Evolutionary conservation across 2,888 invertebrate genomes (phyloP).

Genomic region (Dynastes maya): DNA sequence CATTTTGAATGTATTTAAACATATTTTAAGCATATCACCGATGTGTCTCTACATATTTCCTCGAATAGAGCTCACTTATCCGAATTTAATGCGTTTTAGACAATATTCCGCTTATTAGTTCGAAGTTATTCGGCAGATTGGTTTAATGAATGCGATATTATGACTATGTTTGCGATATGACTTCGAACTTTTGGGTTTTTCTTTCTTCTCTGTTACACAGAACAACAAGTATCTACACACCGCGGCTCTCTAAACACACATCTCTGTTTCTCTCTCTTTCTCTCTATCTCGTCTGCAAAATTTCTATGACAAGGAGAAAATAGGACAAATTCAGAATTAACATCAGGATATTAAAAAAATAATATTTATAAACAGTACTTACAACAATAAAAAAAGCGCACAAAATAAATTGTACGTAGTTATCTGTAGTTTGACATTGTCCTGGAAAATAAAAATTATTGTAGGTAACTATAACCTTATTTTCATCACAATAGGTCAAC

Average conservation of each 20-base stretch:
- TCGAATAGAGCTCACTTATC: slow-evolving; percentile 61
- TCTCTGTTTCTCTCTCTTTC: slow-evolving; percentile 18
- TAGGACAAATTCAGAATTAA: slow-evolving; percentile 30
- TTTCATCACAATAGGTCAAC: too few species aligned
- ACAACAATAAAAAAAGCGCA: slow-evolving; percentile 35
- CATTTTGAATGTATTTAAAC: slow-evolving; percentile 62
- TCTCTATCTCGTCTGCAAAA: slow-evolving; percentile 30
- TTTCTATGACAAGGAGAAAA: slow-evolving; percentile 44
- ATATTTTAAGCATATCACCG: slow-evolving; percentile 65
- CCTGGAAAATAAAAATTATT: too few species aligned
- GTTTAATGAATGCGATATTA: background rate
- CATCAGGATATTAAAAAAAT: slow-evolving; percentile 30
- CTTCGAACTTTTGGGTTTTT: slow-evolving; percentile 35
- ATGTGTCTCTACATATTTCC: slow-evolving; percentile 60
- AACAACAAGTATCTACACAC: slow-evolving; percentile 29
- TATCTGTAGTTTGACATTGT: background rate
- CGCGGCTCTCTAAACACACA: slow-evolving; percentile 14
- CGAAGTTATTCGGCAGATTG: slow-evolving; percentile 15
- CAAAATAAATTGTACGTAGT: slow-evolving; percentile 18
- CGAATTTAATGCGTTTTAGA: slow-evolving; percentile 65
- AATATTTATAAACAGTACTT: background rate
- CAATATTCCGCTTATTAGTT: slow-evolving; percentile 59
- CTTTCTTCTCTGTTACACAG: slow-evolving; percentile 42
- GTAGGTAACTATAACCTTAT: too few species aligned
- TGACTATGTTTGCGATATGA: slow-evolving; percentile 8